Percentiles rank a stretch among this genome's conserved stretches.
Evolutionary conservation across 2,797 vertebrate genomes (phyloP).

Genomic region (Clarias laeviceps): DNA sequence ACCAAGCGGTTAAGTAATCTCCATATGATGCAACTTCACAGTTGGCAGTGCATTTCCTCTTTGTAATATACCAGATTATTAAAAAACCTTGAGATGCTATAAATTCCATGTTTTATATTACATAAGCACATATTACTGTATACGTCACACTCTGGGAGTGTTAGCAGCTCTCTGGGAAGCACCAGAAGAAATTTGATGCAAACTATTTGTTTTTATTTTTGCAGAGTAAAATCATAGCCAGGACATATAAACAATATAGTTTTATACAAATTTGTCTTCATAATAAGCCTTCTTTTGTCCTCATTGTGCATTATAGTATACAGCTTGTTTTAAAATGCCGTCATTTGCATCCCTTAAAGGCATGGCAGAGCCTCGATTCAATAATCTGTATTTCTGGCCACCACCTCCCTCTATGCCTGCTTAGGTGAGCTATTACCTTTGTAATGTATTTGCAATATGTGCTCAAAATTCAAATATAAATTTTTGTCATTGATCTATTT

Average conservation of each 20-base stretch:
- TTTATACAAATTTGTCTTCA: not conserved
- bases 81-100: not conserved
- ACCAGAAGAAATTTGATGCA: slow-evolving; percentile 78
- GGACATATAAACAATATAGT: not conserved
- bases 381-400: slow-evolving; percentile 90
- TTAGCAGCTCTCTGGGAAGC: slow-evolving; percentile 58
- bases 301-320: slow-evolving; percentile 6
- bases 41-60: not conserved
- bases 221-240: no score
- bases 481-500: not conserved
- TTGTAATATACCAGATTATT: not conserved
- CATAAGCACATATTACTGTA: not conserved
- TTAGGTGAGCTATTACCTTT: slow-evolving; percentile 76
- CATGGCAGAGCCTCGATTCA: slow-evolving; percentile 90
- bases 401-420: slow-evolving; percentile 87
- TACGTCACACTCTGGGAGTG: not conserved
- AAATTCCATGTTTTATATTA: not conserved
- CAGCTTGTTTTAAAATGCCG: not conserved
- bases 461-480: no score
- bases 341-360: slow-evolving; percentile 60
- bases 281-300: not conserved
- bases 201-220: not conserved
- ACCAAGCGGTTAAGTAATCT: no score
- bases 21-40: no score
- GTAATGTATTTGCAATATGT: not conserved